Percentiles rank a stretch among this genome's conserved stretches.
These are phyloP conservation scores for Euwallacea similis DNA, from an alignment of 1,140 invertebrate species.

Conservation along the genomic window DNA sequence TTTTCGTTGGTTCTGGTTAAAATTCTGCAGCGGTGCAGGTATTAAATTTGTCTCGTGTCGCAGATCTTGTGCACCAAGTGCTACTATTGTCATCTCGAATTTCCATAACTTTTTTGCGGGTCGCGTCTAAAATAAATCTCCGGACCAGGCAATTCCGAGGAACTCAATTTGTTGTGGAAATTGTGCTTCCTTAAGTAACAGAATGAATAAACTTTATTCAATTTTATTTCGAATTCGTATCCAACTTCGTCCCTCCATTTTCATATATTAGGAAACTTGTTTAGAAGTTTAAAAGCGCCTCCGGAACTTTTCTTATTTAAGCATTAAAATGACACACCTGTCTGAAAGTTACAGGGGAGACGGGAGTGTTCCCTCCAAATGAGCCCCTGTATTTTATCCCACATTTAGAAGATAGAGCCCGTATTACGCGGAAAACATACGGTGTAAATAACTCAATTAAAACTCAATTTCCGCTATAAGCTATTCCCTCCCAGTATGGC, in stretches of 20 bases:
- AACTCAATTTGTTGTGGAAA: slow-evolving; percentile 26
- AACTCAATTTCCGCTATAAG: not conserved
- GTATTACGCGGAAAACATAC: no score
- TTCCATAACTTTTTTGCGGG: not conserved
- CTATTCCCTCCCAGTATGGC: not conserved
- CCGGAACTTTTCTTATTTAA: slow-evolving; percentile 18
- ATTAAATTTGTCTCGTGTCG: not conserved
- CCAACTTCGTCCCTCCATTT: slow-evolving; percentile 21
- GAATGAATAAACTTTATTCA: slow-evolving; percentile 28
- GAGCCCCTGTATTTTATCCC: no score
- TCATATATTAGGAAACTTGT: slow-evolving; percentile 24
- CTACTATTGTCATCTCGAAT: no score
- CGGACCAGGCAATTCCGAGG: slow-evolving; percentile 13
- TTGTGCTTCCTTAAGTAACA: slow-evolving; percentile 24
- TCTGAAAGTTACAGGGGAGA: not conserved
- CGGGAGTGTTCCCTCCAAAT: no score
- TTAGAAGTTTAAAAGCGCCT: slow-evolving; percentile 19
- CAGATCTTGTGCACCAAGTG: no score
- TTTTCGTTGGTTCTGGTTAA: not conserved
- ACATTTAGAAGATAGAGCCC: no score
- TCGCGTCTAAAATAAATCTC: slow-evolving; percentile 6
- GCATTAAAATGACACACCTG: slow-evolving; percentile 24
- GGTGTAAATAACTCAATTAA: not conserved
- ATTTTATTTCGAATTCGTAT: slow-evolving; percentile 22
- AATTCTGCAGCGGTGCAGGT: not conserved